These are phyloP conservation scores for Hypomecis punctinalis DNA, from an alignment of 2,888 invertebrate species.

Conservation along the genomic window DNA sequence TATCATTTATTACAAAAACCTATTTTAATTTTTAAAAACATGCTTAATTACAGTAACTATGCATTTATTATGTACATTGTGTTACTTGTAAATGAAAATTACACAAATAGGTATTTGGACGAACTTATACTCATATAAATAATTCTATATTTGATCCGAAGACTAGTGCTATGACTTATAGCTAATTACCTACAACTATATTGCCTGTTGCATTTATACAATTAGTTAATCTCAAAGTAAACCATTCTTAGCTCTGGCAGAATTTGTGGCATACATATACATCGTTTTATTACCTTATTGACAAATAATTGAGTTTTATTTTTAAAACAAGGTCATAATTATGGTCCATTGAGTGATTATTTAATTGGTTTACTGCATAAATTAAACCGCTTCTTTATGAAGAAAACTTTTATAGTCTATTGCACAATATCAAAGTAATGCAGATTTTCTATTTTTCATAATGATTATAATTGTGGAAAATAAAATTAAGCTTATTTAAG, in stretches of 20 bases:
- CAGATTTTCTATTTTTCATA: too few relatives aligned
- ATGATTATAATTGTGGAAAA: too few relatives aligned
- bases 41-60: conserved; percentile 13
- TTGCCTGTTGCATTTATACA: conserved; percentile 8
- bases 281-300: not conserved
- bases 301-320: not conserved
- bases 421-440: too few relatives aligned
- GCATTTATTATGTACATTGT: conserved; percentile 21
- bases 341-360: too few relatives aligned
- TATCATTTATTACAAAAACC: conserved; percentile 31
- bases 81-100: conserved; percentile 17
- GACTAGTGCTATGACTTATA: conserved; percentile 23
- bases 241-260: not conserved
- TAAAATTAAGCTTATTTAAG: too few relatives aligned
- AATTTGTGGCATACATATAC: not conserved
- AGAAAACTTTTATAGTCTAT: too few relatives aligned
- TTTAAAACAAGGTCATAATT: too few relatives aligned
- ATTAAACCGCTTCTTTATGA: too few relatives aligned
- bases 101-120: conserved; percentile 26
- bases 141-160: conserved; percentile 8
- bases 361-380: too few relatives aligned
- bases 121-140: not conserved
- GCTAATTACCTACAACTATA: conserved; percentile 13
- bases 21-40: conserved; percentile 2
- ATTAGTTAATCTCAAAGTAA: conserved; percentile 6